Conservation (phyloP, 2,888 invertebrate genomes). For the Perizoma flavofasciatum region DNA sequence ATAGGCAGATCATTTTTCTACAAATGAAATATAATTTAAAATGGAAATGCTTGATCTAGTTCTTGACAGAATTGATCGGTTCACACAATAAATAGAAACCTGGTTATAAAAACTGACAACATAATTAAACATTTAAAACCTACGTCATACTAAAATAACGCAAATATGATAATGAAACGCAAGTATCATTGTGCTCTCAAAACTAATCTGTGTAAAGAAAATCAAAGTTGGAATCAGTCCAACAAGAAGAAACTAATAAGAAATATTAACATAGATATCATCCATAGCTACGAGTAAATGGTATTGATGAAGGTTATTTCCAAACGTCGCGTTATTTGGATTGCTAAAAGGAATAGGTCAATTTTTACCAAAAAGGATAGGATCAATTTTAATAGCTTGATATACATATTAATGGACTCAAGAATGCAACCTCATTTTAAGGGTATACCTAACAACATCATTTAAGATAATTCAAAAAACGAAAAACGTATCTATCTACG, state of each 20-base stretch:
- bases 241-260: constrained; percentile 1
- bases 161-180: constrained; percentile 9
- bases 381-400: background rate
- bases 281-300: background rate
- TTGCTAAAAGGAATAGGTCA: constrained; percentile 7
- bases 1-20: too few relatives aligned
- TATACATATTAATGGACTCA: too few relatives aligned
- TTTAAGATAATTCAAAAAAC: too few relatives aligned
- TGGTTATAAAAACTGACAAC: background rate
- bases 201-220: constrained; percentile 17
- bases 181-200: constrained; percentile 5
- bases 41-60: too few relatives aligned
- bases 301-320: constrained; percentile 1
- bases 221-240: constrained; percentile 19
- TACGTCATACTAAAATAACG: constrained; percentile 7
- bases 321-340: constrained; percentile 2
- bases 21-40: too few relatives aligned
- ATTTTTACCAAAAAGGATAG: background rate
- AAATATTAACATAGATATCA: background rate
- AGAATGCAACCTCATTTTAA: too few relatives aligned
- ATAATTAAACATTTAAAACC: background rate
- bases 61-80: too few relatives aligned
- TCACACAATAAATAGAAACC: background rate
- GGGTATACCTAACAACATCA: too few relatives aligned
- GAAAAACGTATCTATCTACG: too few relatives aligned